Conservation (phyloP, 2,113 vertebrate genomes). For the Poeciliopsis prolifica region DNA sequence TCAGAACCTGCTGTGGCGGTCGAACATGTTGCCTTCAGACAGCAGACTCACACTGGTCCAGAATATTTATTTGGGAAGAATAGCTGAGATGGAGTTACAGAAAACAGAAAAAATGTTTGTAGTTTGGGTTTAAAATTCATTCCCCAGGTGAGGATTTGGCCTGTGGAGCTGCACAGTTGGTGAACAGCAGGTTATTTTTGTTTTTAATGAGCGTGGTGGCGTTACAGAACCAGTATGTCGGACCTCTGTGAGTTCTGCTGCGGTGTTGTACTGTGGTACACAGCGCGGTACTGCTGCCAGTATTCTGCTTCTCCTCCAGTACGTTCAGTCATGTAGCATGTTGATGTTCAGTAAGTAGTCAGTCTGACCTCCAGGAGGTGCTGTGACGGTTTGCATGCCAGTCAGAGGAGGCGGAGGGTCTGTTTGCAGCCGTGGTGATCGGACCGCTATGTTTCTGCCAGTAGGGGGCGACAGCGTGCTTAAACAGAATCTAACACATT, state of each 20-base stretch:
- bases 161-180: constrained; percentile 20
- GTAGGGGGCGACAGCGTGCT: not conserved
- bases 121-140: constrained; percentile 4
- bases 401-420: constrained; percentile 35
- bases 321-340: constrained; percentile 67
- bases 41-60: constrained; percentile 71
- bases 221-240: constrained; percentile 14
- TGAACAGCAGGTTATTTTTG: too few species aligned
- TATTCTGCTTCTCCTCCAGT: constrained; percentile 52
- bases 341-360: constrained; percentile 56
- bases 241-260: constrained; percentile 66
- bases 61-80: constrained; percentile 25
- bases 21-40: constrained; percentile 66
- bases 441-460: not conserved
- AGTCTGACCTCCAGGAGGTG: constrained; percentile 53
- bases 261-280: constrained; percentile 38
- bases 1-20: constrained; percentile 45
- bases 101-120: constrained; percentile 29
- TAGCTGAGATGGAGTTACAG: not conserved
- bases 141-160: constrained; percentile 23
- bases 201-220: too few species aligned
- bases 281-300: constrained; percentile 32
- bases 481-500: not conserved
- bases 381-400: constrained; percentile 57
- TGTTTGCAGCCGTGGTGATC: not conserved